phyloP scores from a whole-genome alignment of 2,888 invertebrate species.

The Agonopterix subpropinquella region DNA sequence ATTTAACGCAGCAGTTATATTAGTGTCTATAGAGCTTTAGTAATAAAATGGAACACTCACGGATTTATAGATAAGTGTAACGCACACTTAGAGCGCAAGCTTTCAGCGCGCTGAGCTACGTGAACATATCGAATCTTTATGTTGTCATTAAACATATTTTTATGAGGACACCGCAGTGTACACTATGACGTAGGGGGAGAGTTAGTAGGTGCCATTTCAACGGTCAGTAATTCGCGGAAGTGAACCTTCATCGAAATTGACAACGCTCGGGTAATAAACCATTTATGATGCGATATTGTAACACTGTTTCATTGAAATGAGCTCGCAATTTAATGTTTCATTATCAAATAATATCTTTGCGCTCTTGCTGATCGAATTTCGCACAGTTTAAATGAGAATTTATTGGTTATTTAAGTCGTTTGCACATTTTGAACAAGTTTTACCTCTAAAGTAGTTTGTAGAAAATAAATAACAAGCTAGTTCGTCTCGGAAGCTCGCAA shows the following conservation, averaged over 20 bases:
- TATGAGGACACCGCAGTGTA: slow-evolving; percentile 64
- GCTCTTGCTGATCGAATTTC: slow-evolving; percentile 10
- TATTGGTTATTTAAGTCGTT: slow-evolving; percentile 1
- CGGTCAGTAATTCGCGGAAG: slow-evolving; percentile 57
- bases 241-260: slow-evolving; percentile 53
- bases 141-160: slow-evolving; percentile 73
- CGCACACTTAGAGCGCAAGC: slow-evolving; percentile 41
- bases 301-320: slow-evolving; percentile 28
- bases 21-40: slow-evolving; percentile 44
- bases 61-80: slow-evolving; percentile 49
- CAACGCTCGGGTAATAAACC: slow-evolving; percentile 53
- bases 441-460: slow-evolving; percentile 10
- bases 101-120: slow-evolving; percentile 41
- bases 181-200: neutral
- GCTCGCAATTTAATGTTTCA: slow-evolving; percentile 27
- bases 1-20: slow-evolving; percentile 41
- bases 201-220: slow-evolving; percentile 41
- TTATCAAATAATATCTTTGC: slow-evolving; percentile 34
- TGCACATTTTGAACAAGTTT: slow-evolving; percentile 1
- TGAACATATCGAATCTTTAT: slow-evolving; percentile 67
- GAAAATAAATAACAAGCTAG: slow-evolving; percentile 16
- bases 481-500: slow-evolving; percentile 13
- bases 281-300: slow-evolving; percentile 42
- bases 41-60: slow-evolving; percentile 56
- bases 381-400: neutral